Evolutionary conservation across 2,113 vertebrate genomes (phyloP).

Genomic region (Madoqua kirkii): DNA sequence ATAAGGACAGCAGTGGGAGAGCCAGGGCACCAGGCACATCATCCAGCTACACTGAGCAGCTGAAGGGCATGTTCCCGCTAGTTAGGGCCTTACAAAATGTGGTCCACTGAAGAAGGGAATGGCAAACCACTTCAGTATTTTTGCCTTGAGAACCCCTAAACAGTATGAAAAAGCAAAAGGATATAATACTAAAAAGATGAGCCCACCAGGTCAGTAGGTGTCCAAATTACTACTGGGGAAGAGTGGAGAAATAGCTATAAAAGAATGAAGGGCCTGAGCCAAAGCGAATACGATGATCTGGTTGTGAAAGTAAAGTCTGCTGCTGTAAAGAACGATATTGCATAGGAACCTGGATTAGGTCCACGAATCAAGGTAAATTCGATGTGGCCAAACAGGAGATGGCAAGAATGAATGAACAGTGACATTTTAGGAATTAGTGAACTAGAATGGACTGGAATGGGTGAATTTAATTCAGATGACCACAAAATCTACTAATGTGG

Average conservation of each 20-base stretch:
- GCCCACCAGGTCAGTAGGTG: not conserved
- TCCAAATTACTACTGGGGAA: not conserved
- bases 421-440: not conserved
- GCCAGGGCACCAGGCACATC: not conserved
- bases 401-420: not conserved
- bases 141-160: not conserved
- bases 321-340: not conserved
- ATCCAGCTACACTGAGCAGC: fast-evolving
- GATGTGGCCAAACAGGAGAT: not conserved
- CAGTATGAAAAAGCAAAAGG: not conserved
- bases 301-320: not conserved
- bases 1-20: not conserved
- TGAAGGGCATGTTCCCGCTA: not conserved
- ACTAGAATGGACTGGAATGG: not conserved
- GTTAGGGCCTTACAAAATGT: not conserved
- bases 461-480: not conserved
- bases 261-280: not conserved
- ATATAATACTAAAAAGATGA: not conserved
- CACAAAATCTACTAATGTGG: not conserved
- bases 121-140: not conserved
- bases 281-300: not conserved
- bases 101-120: not conserved
- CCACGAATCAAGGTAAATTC: not conserved
- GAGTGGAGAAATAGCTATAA: not conserved
- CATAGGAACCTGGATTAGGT: not conserved